Percentiles rank a stretch among this genome's conserved stretches.
phyloP scores from a whole-genome alignment of 2,888 invertebrate genomes.

The Pomacea canaliculata region DNA sequence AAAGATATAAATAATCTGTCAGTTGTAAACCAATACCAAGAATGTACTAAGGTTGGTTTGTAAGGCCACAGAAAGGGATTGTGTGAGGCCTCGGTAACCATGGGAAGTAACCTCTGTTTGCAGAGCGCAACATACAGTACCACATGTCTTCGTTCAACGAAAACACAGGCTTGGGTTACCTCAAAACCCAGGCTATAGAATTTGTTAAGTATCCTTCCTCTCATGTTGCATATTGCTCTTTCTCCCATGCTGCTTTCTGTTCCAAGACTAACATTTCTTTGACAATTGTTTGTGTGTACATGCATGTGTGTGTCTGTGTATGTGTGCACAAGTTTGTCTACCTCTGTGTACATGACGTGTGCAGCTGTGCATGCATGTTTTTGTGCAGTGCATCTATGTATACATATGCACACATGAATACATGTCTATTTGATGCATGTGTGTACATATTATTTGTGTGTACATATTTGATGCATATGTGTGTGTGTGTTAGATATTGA shows the following conservation, averaged over 20 bases:
- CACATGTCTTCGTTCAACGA: constrained; percentile 99
- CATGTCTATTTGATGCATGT: background rate
- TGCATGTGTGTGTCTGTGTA: background rate
- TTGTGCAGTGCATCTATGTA: background rate
- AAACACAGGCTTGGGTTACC: constrained; percentile 93
- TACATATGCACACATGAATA: no score
- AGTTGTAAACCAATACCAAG: no score
- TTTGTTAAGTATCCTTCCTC: constrained; percentile 85
- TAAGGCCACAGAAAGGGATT: no score
- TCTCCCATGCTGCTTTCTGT: background rate
- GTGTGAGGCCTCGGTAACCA: no score
- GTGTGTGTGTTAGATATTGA: no score
- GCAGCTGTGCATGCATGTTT: background rate
- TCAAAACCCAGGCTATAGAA: constrained; percentile 96
- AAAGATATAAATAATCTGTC: no score
- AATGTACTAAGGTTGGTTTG: no score
- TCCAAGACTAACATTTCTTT: background rate
- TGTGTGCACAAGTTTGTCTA: background rate
- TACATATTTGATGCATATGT: background rate
- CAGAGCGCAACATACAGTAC: constrained; percentile 94
- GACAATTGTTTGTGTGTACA: background rate
- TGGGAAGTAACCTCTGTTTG: constrained; percentile 44
- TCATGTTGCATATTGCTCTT: background rate
- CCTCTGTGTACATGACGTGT: constrained; percentile 9
- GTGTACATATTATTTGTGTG: background rate